These are phyloP conservation scores for Campylomormyrus tamandua DNA, from an alignment of 2,113 vertebrate species.

Conservation along the genomic window DNA sequence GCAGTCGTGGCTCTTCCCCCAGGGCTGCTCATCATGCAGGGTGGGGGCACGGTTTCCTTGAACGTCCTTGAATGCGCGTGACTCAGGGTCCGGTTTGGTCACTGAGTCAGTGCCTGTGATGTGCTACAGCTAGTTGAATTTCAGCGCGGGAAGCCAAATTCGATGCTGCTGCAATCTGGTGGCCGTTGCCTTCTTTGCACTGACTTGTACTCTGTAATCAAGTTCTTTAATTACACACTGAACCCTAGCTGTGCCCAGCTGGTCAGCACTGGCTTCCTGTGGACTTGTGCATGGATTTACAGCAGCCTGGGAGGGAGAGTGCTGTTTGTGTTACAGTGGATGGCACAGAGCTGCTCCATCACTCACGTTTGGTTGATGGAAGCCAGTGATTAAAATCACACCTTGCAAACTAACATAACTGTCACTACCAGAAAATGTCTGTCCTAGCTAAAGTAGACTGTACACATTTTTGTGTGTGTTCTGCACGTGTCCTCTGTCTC, in stretches of 20 bases:
- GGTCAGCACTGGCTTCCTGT: neutral
- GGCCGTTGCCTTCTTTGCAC: neutral
- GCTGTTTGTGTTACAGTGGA: neutral
- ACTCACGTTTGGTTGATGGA: neutral
- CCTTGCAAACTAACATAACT: neutral
- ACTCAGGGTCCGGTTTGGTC: neutral
- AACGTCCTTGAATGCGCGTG: neutral
- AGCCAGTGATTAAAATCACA: neutral
- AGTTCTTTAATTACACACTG: neutral
- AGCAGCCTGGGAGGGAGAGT: neutral
- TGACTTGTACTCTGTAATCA: conserved; percentile 3
- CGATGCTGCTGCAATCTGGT: neutral
- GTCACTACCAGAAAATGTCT: neutral
- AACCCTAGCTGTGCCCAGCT: neutral
- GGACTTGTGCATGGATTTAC: neutral
- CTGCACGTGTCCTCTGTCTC: neutral
- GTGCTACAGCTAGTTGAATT: neutral
- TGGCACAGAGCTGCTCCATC: neutral
- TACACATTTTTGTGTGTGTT: neutral
- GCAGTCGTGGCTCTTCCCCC: neutral
- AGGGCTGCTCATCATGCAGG: neutral
- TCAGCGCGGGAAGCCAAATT: neutral
- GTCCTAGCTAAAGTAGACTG: neutral
- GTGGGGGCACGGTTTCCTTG: neutral
- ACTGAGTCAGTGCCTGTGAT: neutral